Evolutionary conservation across 2,797 vertebrate genomes (phyloP).

Genomic region (Acestrorhynchus altus): DNA sequence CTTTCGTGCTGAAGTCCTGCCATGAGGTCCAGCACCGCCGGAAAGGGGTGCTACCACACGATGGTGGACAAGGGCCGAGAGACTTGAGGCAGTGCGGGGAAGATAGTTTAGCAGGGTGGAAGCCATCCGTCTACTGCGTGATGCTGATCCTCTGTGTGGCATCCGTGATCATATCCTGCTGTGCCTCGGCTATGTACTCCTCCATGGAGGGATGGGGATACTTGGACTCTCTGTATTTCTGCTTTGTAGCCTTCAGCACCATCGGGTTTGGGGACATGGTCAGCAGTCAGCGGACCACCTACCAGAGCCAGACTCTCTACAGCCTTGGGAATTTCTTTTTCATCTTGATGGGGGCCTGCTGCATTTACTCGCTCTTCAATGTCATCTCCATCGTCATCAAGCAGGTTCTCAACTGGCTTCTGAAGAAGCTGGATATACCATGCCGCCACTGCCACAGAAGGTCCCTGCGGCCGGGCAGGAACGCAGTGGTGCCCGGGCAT

Average conservation of each 20-base stretch:
- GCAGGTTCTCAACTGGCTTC: constrained; percentile 86
- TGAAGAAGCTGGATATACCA: constrained; percentile 75
- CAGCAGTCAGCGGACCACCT: constrained; percentile 81
- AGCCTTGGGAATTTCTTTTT: constrained; percentile 84
- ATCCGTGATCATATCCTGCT: constrained; percentile 83
- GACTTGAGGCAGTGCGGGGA: constrained; percentile 40
- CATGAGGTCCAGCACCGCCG: constrained; percentile 78
- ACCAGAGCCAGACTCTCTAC: constrained; percentile 78
- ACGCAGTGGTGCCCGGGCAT: constrained; percentile 78
- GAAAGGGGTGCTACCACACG: constrained; percentile 71
- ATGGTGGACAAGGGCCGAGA: constrained; percentile 49
- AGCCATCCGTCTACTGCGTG: constrained; percentile 86
- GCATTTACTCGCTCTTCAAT: constrained; percentile 88
- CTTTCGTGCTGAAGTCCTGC: constrained; percentile 80
- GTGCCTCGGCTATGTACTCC: constrained; percentile 86
- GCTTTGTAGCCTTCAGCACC: constrained; percentile 89
- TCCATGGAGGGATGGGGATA: constrained; percentile 86
- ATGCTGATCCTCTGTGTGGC: constrained; percentile 86
- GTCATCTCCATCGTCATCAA: constrained; percentile 89
- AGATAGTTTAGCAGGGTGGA: constrained; percentile 79
- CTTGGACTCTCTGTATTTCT: constrained; percentile 88
- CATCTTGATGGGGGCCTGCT: constrained; percentile 87
- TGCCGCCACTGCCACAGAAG: constrained; percentile 71
- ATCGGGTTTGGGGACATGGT: constrained; percentile 89
- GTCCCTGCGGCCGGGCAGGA: constrained; percentile 73